These are phyloP conservation scores for Oophaga pumilio DNA, from an alignment of 2,113 vertebrate species.

Conservation along the genomic window DNA sequence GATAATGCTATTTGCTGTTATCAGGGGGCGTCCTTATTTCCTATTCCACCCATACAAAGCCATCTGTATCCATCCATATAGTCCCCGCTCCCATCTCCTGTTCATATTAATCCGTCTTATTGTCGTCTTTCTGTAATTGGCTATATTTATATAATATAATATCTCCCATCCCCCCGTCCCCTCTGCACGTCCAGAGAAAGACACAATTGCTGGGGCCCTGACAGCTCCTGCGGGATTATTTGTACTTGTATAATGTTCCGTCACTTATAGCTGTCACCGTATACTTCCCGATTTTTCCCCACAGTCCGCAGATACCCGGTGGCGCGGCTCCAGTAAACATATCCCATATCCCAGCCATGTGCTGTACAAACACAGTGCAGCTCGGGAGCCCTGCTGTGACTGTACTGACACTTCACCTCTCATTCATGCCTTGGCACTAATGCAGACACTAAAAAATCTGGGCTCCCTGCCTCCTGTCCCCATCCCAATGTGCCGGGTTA, in stretches of 20 bases:
- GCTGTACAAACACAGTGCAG: slow-evolving; percentile 46
- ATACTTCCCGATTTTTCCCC: slow-evolving; percentile 42
- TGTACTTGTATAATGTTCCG: neutral
- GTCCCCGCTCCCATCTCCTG: neutral
- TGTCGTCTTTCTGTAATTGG: too few species aligned
- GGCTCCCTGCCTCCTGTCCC: slow-evolving; percentile 36
- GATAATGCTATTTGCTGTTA: too few species aligned
- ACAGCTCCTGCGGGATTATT: neutral
- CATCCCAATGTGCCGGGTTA: slow-evolving; percentile 43
- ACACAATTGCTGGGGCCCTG: neutral
- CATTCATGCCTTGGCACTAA: slow-evolving; percentile 54
- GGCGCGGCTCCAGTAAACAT: slow-evolving; percentile 52
- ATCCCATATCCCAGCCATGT: slow-evolving; percentile 42
- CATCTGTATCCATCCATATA: neutral
- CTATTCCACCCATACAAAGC: neutral
- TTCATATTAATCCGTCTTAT: too few species aligned
- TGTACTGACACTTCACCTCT: slow-evolving; percentile 48
- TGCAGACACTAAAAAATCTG: slow-evolving; percentile 48
- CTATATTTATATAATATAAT: too few species aligned
- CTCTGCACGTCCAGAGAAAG: neutral
- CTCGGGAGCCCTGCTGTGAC: slow-evolving; percentile 44
- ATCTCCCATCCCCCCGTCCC: neutral
- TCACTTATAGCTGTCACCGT: slow-evolving; percentile 12
- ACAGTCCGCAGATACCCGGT: slow-evolving; percentile 21
- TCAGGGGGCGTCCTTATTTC: too few species aligned